phyloP scores from a whole-genome alignment of 2,888 invertebrate genomes.

The Lutraria lutraria region DNA sequence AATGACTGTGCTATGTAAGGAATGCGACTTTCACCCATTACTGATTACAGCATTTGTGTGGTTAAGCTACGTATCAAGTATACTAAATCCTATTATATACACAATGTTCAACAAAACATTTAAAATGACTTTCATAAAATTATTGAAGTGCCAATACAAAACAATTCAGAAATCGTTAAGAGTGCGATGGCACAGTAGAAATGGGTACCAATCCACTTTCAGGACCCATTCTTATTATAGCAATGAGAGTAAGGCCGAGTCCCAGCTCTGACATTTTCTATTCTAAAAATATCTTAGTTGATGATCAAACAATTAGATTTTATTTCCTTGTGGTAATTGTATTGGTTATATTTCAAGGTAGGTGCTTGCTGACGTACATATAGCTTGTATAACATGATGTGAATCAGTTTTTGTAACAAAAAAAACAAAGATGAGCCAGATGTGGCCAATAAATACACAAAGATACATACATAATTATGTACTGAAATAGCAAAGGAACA shows the following conservation, averaged over 20 bases:
- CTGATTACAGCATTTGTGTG: slow-evolving; percentile 85
- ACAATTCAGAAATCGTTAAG: slow-evolving; percentile 76
- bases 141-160: slow-evolving; percentile 82
- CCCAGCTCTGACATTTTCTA: slow-evolving; percentile 44
- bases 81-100: slow-evolving; percentile 87
- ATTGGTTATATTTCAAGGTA: background rate
- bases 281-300: background rate
- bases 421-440: background rate
- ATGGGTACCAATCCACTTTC: slow-evolving; percentile 68
- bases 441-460: background rate
- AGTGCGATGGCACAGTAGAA: slow-evolving; percentile 71
- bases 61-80: slow-evolving; percentile 86
- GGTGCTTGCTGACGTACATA: background rate
- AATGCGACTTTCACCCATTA: slow-evolving; percentile 89
- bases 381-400: slow-evolving; percentile 4
- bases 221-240: slow-evolving; percentile 60
- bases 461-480: background rate
- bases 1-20: slow-evolving; percentile 90
- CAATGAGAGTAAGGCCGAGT: slow-evolving; percentile 59
- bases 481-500: background rate
- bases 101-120: slow-evolving; percentile 87
- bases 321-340: slow-evolving; percentile 13
- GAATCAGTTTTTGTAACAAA: background rate
- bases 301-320: background rate
- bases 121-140: slow-evolving; percentile 84